These are phyloP conservation scores for Polylopha cassiicola DNA, from an alignment of 2,888 invertebrate species.

Conservation along the genomic window DNA sequence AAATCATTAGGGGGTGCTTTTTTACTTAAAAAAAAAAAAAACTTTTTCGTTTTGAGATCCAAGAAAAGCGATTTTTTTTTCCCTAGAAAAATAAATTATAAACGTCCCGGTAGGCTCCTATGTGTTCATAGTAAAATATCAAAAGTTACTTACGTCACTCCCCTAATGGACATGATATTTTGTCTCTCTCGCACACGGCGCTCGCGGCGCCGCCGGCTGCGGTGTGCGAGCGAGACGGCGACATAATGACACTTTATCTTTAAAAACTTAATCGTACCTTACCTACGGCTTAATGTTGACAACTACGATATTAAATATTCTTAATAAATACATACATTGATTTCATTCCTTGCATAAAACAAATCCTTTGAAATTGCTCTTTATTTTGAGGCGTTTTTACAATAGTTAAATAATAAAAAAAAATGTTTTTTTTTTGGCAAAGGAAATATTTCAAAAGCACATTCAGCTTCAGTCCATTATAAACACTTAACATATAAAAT, in stretches of 20 bases:
- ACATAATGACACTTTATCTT: conserved; percentile 61
- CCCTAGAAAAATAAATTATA: conserved; percentile 56
- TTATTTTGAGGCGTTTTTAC: conserved; percentile 14
- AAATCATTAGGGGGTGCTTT: conserved; percentile 52
- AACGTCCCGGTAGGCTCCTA: conserved; percentile 63
- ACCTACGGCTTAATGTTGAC: conserved; percentile 66
- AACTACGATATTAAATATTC: conserved; percentile 73
- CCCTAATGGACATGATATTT: conserved; percentile 69
- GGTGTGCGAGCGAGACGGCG: conserved; percentile 44
- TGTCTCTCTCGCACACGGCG: conserved; percentile 42
- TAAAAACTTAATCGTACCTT: conserved; percentile 73
- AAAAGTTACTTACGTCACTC: conserved; percentile 69
- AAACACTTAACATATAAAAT: conserved; percentile 50
- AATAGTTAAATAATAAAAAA: conserved; percentile 23
- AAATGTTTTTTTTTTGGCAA: conserved; percentile 15
- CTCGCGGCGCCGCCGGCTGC: conserved; percentile 23
- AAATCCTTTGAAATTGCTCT: conserved; percentile 37
- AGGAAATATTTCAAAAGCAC: conserved; percentile 23
- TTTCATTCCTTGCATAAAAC: conserved; percentile 41
- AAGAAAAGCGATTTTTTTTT: conserved; percentile 55
- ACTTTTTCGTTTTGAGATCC: conserved; percentile 46
- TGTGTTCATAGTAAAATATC: conserved; percentile 75
- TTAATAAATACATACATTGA: conserved; percentile 66
- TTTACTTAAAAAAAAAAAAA: conserved; percentile 31
- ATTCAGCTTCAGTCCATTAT: conserved; percentile 48